These are phyloP conservation scores for Cairina moschata DNA, from an alignment of 2,113 vertebrate species.

Conservation along the genomic window DNA sequence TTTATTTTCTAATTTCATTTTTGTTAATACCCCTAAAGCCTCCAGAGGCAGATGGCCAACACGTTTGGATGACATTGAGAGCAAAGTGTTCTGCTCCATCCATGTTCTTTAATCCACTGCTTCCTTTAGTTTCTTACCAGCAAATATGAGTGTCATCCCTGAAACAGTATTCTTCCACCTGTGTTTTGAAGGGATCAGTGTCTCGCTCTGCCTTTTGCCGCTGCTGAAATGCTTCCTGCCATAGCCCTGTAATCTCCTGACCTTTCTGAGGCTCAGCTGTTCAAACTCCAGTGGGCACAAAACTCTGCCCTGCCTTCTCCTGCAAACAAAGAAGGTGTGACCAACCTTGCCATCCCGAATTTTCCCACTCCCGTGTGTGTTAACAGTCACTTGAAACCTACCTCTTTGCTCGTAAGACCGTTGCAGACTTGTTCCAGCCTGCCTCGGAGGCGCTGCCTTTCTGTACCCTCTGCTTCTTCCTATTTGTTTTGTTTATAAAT, in stretches of 20 bases:
- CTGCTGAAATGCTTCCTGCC: neutral
- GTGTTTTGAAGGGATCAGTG: neutral
- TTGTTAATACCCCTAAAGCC: conserved; percentile 14
- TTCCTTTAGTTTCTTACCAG: neutral
- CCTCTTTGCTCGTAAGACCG: neutral
- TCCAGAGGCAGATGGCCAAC: conserved; percentile 13
- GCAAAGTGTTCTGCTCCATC: neutral
- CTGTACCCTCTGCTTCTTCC: neutral
- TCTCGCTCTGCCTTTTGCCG: neutral
- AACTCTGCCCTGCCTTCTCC: neutral
- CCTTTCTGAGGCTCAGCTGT: neutral
- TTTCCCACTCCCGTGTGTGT: neutral
- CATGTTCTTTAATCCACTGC: neutral
- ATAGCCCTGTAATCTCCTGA: neutral
- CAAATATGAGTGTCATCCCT: neutral
- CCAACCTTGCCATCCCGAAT: neutral
- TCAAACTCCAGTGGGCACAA: neutral
- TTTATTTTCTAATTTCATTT: conserved; percentile 45
- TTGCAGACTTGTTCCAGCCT: neutral
- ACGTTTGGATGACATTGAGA: neutral
- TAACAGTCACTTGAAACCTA: neutral
- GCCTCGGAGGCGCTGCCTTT: neutral
- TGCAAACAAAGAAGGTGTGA: neutral
- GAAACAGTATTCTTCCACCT: neutral
- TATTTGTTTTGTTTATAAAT: neutral